These are phyloP conservation scores for Dipodomys stephensi DNA, from an alignment of 2,113 vertebrate species.

Conservation along the genomic window DNA sequence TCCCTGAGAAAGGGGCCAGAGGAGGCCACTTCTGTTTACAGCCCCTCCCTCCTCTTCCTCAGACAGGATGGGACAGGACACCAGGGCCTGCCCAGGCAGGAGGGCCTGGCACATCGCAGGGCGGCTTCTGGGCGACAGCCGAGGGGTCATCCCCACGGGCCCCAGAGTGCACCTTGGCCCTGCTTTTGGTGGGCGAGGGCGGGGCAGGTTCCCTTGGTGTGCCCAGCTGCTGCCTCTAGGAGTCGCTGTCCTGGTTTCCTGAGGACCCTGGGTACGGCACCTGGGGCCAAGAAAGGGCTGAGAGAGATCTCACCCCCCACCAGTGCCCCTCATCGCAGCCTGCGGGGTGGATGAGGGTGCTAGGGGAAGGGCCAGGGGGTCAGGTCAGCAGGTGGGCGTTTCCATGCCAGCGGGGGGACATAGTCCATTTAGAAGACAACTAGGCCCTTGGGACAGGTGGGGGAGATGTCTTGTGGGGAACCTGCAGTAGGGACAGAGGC, in stretches of 20 bases:
- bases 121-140: background rate
- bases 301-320: no score
- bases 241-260: background rate
- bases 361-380: background rate
- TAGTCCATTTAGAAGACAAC: background rate
- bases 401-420: no score
- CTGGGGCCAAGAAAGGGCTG: background rate
- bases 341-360: no score
- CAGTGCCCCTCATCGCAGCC: no score
- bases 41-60: conserved; percentile 16
- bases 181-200: rapidly evolving
- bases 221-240: background rate
- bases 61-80: background rate
- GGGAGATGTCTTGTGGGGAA: background rate
- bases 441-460: background rate
- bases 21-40: conserved; percentile 55
- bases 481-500: background rate
- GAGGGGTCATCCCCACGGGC: rapidly evolving
- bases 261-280: background rate
- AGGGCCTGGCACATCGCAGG: background rate
- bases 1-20: conserved; percentile 82
- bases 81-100: background rate
- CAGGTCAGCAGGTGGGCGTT: background rate
- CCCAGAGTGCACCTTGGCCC: background rate
- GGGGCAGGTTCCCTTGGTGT: rapidly evolving